Conservation (phyloP, 2,797 vertebrate genomes). For the Pogonophryne albipinna region DNA sequence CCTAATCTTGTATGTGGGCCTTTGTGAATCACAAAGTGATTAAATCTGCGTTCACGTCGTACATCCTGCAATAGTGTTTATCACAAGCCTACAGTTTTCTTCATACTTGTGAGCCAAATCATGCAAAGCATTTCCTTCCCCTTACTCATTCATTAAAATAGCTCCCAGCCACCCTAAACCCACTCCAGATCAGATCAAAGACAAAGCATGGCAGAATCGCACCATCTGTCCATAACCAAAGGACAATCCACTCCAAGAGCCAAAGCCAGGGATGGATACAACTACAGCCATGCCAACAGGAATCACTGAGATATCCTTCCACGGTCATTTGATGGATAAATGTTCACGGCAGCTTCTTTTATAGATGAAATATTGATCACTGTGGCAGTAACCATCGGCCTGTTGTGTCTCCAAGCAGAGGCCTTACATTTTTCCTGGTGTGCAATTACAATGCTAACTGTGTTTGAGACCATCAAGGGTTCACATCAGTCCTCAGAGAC, state of each 20-base stretch:
- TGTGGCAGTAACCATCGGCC: conserved; percentile 56
- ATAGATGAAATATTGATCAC: conserved; percentile 36
- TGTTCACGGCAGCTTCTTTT: conserved; percentile 33
- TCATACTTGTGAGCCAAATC: conserved; percentile 61
- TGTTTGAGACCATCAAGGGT: conserved; percentile 46
- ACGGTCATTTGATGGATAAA: conserved; percentile 31
- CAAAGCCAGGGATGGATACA: conserved; percentile 51
- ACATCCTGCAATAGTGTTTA: conserved; percentile 44
- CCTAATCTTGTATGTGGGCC: conserved; percentile 7
- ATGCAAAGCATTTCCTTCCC: conserved; percentile 86
- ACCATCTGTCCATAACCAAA: conserved; percentile 78
- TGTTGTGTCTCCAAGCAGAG: conserved; percentile 46
- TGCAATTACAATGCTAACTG: conserved; percentile 50
- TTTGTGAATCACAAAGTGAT: conserved; percentile 41
- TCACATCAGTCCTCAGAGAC: conserved; percentile 47
- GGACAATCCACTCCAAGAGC: conserved; percentile 66
- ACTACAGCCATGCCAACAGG: conserved; percentile 29
- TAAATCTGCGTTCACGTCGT: conserved; percentile 31
- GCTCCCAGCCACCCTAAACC: conserved; percentile 73
- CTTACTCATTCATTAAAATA: conserved; percentile 84
- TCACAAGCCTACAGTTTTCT: conserved; percentile 41
- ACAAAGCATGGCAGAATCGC: conserved; percentile 73
- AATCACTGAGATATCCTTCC: conserved; percentile 29
- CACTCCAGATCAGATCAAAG: conserved; percentile 74
- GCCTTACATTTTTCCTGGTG: conserved; percentile 47